Evolutionary conservation across 2,797 vertebrate species (phyloP).

Genomic region (Sphenopsis melanotis): DNA sequence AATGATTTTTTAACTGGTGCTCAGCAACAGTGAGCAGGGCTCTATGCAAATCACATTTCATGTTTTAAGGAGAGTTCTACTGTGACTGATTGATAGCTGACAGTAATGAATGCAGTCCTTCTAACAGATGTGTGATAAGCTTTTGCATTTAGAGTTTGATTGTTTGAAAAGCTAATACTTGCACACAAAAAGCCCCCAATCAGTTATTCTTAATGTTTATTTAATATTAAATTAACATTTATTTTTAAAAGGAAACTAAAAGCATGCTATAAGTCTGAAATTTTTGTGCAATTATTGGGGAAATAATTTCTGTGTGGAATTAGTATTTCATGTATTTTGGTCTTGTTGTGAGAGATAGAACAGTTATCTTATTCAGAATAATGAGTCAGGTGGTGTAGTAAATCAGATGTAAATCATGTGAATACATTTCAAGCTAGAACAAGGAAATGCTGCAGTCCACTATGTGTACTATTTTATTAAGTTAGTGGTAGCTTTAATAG

Average conservation of each 20-base stretch:
- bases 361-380: neutral
- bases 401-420: neutral
- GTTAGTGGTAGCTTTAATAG: neutral
- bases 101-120: conserved; percentile 18
- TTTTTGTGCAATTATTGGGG: neutral
- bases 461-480: neutral
- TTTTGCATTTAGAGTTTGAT: conserved; percentile 16
- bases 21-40: neutral
- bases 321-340: neutral
- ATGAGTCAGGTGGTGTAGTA: neutral
- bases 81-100: conserved; percentile 42
- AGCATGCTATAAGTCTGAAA: neutral
- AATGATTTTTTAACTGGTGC: neutral
- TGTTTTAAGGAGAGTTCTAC: neutral
- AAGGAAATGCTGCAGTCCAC: neutral
- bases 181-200: neutral
- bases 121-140: neutral
- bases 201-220: neutral
- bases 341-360: neutral
- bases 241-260: neutral
- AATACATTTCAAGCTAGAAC: neutral
- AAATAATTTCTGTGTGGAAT: neutral
- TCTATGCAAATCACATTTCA: neutral
- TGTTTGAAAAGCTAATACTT: conserved; percentile 17
- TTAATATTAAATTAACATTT: neutral